Conservation (phyloP, 2,888 invertebrate genomes). For the Oegoconia quadripuncta region DNA sequence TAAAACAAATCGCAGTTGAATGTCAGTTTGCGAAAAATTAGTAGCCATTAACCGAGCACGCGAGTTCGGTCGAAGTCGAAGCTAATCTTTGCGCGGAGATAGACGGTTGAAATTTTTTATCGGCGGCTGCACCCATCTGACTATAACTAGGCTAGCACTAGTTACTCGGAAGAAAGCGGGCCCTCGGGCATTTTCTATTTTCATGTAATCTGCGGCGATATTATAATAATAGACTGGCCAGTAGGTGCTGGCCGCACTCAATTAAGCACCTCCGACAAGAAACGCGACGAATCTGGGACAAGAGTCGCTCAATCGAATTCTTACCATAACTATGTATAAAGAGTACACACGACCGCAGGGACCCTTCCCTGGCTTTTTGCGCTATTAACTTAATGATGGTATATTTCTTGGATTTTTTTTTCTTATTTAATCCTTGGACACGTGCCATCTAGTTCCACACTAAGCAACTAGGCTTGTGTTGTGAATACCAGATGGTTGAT, state of each 20-base stretch:
- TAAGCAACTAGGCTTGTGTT: too few relatives aligned
- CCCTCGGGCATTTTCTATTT: slow-evolving; percentile 71
- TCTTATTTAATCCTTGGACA: too few relatives aligned
- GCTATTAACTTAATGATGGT: not conserved
- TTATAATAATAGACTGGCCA: slow-evolving; percentile 59
- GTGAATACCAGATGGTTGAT: too few relatives aligned
- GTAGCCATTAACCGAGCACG: not conserved
- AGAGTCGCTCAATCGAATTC: slow-evolving; percentile 42
- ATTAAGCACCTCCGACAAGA: slow-evolving; percentile 52
- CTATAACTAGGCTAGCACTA: slow-evolving; percentile 44
- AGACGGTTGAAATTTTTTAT: slow-evolving; percentile 36
- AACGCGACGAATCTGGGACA: slow-evolving; percentile 42
- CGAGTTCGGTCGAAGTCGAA: not conserved
- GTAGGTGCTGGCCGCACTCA: slow-evolving; percentile 53
- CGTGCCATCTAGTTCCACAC: too few relatives aligned
- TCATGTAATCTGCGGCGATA: slow-evolving; percentile 63
- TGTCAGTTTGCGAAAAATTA: too few relatives aligned
- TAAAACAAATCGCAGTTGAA: too few relatives aligned
- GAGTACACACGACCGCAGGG: slow-evolving; percentile 9
- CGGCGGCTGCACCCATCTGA: slow-evolving; percentile 43
- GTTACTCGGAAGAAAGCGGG: slow-evolving; percentile 60
- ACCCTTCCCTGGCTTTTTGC: slow-evolving; percentile 15
- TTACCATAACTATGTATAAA: slow-evolving; percentile 25
- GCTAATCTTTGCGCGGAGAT: too few relatives aligned
- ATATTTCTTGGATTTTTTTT: too few relatives aligned